Conservation (phyloP, 1,140 invertebrate species). For the Coelopa frigida region DNA sequence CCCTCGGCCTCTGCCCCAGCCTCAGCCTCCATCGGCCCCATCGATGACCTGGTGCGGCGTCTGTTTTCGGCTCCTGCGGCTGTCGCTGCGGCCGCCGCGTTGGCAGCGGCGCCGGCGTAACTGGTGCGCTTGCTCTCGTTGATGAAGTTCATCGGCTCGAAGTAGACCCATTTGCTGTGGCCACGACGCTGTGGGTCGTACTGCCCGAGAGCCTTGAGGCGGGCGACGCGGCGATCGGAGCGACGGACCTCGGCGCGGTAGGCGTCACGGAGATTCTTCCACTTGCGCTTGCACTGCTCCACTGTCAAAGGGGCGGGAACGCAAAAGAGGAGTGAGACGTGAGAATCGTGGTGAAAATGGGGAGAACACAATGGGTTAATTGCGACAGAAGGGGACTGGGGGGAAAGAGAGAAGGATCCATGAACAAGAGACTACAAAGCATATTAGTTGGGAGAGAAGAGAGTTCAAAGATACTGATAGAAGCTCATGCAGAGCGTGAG, state of each 20-base stretch:
- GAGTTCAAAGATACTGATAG: too few species aligned
- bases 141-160: conserved; percentile 14
- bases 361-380: too few species aligned
- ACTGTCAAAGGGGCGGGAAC: too few species aligned
- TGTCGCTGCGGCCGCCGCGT: too few species aligned
- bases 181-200: neutral
- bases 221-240: conserved; percentile 3
- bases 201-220: neutral
- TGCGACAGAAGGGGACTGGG: neutral
- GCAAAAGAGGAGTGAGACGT: too few species aligned
- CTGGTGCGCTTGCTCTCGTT: conserved; percentile 4
- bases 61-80: too few species aligned
- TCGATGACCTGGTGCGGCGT: too few species aligned
- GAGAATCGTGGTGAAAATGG: too few species aligned
- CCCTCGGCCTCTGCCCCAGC: too few species aligned
- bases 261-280: conserved; percentile 17
- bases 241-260: conserved; percentile 17
- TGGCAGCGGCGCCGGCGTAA: neutral
- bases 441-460: neutral
- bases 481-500: too few species aligned
- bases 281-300: conserved; percentile 14
- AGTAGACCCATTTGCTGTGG: conserved; percentile 11
- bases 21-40: too few species aligned
- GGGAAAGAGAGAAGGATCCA: neutral
- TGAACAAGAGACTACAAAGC: neutral